Base-by-base conservation (phyloP, 2,888 invertebrate species). In the Meloe dianella region DNA sequence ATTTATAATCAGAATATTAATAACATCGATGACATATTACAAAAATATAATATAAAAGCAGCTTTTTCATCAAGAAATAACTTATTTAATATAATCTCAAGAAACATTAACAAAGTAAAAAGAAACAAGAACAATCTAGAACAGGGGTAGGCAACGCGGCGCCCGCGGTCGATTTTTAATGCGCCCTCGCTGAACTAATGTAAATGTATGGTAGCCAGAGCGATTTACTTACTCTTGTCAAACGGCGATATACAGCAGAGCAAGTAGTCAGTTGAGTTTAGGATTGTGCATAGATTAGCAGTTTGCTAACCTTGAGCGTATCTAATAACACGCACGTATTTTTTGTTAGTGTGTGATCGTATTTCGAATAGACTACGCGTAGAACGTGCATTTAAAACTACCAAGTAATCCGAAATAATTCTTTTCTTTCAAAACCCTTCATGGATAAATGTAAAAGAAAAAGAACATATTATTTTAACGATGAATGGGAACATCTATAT, bases 401-500 rank as follows among this genome's bases (percentile, higher is more conserved):
- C 62, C 62, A 62, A 65, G 57, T 65, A 62, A 65, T 65, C 62
- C 58, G 57, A 62, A 65, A 62, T 65, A 65, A 65, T 65, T 51
- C 64, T 64, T 60, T 64, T 60, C 60, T 64, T 64, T 60, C 60
- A 64, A 60, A 60, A 41, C 60, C 64, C 64, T 60, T 64, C 51
- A 63, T 57, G 63, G 58, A 63, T 59, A 64, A 51, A 64, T 47
- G 62, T 64, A 70, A 64, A 59, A 68, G 64, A 64, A 62, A 67
- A 60, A 60, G 63, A 69, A 65, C 61, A 60, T 68, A 71, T 68
- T 56, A 61, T 65, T 71, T 70, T 70, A 72, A 72, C 60, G 27
- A 41, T 64, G 69, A 67, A 22, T 73, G 71, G 70, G 67, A 73
- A 59, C 32, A 71, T 38, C 38, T 27, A 70, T 73, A 68, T 70